A percentile compares a stretch with the other conserved stretches of the same genome.
phyloP scores from a whole-genome alignment of 2,797 vertebrate species.

The Coluber constrictor region DNA sequence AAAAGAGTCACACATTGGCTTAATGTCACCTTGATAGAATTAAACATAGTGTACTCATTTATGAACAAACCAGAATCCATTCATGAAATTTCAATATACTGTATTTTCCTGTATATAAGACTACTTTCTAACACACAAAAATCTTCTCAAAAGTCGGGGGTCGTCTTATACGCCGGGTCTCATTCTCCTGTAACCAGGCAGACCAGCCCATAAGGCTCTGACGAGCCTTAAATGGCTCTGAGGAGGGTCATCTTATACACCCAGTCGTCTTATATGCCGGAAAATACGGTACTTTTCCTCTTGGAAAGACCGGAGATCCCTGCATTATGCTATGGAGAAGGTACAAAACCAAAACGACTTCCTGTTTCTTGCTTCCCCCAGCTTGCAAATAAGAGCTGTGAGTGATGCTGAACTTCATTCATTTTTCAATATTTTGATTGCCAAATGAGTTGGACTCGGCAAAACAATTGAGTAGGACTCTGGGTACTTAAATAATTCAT shows the following conservation, averaged over 20 bases:
- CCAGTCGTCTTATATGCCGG: too few relatives aligned
- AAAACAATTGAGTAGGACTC: neutral
- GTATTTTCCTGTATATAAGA: too few relatives aligned
- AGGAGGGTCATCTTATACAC: too few relatives aligned
- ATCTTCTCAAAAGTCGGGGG: too few relatives aligned
- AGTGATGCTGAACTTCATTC: neutral
- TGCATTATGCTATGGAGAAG: neutral
- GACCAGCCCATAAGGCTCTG: too few relatives aligned
- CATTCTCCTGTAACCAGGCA: too few relatives aligned
- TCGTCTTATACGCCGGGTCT: too few relatives aligned
- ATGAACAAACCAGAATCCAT: neutral
- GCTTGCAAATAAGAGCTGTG: neutral
- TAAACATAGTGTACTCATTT: neutral
- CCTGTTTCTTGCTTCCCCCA: neutral
- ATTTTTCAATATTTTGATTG: neutral
- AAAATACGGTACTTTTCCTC: neutral
- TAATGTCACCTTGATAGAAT: neutral
- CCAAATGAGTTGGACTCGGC: neutral
- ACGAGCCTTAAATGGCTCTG: too few relatives aligned
- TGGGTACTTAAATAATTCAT: neutral
- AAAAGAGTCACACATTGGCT: neutral
- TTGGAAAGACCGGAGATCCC: neutral
- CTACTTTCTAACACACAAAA: too few relatives aligned
- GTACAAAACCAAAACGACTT: neutral
- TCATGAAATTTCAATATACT: neutral